Base-by-base conservation (phyloP, 1,140 invertebrate species). In the Euwallacea fornicatus region DNA sequence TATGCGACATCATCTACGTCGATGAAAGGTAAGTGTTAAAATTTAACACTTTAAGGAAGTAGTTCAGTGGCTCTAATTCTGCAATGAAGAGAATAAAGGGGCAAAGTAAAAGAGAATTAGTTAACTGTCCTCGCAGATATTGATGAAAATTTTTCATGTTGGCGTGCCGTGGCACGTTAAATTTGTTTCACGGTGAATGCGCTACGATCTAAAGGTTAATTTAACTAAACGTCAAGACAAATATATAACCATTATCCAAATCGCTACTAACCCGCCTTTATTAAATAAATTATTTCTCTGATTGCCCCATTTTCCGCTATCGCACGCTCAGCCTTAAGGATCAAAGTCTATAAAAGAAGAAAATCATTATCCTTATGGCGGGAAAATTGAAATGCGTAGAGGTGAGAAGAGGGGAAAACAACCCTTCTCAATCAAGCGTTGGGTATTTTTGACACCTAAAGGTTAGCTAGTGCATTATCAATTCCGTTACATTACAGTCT, bases 1-100 rank as follows among this genome's bases (percentile, higher is more conserved):
- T 74, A 73, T 54, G 73, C 76, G 55, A 63, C 69, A 50, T 66
- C 67, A 60, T 75, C 64, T 15, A 72, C 72, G 43, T 69, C 68
- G 42, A 54, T 66, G 42, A 73, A 74, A 61, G 61, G 66, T 73
- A 42, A 73, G 69, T 50, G 4, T 33, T 33, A 11, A 50, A 65
- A 21, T 54, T 4, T 13, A 33, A 11, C 42, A 9, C 6, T 42
- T 15, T 54, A 56, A 41, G 54, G 8, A 50, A 13, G 46, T 10
- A 58, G 13, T 58, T 58, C 6, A 16, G 8, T 53, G 10, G 9
- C 50, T 13, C 10, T 7, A 53, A 53, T 7, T 6, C 16, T 53
- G n/a, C n/a, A 13, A 13, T 53, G 50, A 7, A 53, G 6, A 53
- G 50, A 8, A 58, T 21, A 7, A 55, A 8, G 46, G 9, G n/a